Evolutionary conservation across 2,888 invertebrate species (phyloP), one percentile per base, ranked within the genome.

Genomic region (Drosophila nr. perissopoda): DNA sequence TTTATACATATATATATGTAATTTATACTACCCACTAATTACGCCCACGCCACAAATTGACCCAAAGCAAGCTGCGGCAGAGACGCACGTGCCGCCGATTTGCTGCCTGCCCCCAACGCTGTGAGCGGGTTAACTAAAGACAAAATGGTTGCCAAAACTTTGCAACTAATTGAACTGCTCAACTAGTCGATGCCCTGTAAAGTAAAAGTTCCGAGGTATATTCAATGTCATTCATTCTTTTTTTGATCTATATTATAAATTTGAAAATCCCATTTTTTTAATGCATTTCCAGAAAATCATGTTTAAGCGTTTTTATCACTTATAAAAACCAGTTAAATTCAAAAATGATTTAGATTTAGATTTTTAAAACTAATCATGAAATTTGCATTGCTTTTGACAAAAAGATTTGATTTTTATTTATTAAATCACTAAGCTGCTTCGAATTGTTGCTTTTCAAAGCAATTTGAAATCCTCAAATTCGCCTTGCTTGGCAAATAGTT

Each of bases 41-140:
- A 79, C 79, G 61, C 79, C 79, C 79, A 80, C 80, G 27, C 80
- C 72, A 72, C 53, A 66, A 76, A 48, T 80, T 80, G 78, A 79
- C 81, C 78, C 70, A 64, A 64, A 34, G 48, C 52, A 46, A 46
- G 25, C 51, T 40, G 33, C 38, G 54, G n/a, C 21, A 49, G 57
- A 51, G 60, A 71, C 73, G 81, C 81, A 81, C 79, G 77, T 79
- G 81, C 79, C 77, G 57, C 73, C 59, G 58, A 81, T 76, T 79
- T 11, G 29, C 29, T 49, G 25, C 18, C 18, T 66, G 59, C 54
- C 52, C 64, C 67, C 46, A 54, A 33, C 52, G 33, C 16, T 33
- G 42, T 40, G 36, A 59, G 48, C 58, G 72, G 60, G 46, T 80
- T 69, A 80, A 61, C 46, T 8, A 46, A 54, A 68, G 46, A 16